Evolutionary conservation across 2,888 invertebrate genomes (phyloP).

Genomic region (Athripsodes cinereus): DNA sequence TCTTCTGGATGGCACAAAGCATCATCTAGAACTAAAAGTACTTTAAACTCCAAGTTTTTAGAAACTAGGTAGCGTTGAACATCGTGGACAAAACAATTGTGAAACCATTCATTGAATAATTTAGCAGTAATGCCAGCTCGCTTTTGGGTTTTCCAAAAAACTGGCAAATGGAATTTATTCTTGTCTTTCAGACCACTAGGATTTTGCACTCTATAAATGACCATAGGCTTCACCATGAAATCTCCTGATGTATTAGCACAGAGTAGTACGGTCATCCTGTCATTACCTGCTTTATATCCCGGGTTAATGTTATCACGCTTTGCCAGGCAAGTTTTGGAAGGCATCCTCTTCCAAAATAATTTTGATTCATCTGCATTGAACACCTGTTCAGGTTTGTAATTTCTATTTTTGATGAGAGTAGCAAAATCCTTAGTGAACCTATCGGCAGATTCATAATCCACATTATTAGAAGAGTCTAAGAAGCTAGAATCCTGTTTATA

Average conservation of each 20-base stretch:
- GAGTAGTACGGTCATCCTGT: slow-evolving; percentile 31
- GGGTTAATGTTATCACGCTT: slow-evolving; percentile 29
- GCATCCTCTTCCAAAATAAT: slow-evolving; percentile 32
- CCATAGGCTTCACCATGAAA: slow-evolving; percentile 30
- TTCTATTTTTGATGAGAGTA: slow-evolving; percentile 28
- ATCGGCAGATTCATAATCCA: slow-evolving; percentile 17
- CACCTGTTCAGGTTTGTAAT: slow-evolving; percentile 29
- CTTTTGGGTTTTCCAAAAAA: slow-evolving; percentile 30
- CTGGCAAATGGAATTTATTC: slow-evolving; percentile 29
- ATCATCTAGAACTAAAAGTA: slow-evolving; percentile 28
- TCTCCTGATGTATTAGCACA: slow-evolving; percentile 31
- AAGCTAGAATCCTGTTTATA: not conserved
- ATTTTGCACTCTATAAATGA: slow-evolving; percentile 30
- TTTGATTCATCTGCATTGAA: slow-evolving; percentile 31
- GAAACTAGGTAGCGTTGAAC: slow-evolving; percentile 23
- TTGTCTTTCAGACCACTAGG: slow-evolving; percentile 30
- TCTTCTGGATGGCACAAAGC: slow-evolving; percentile 27
- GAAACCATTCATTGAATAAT: slow-evolving; percentile 25
- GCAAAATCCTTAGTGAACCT: slow-evolving; percentile 16
- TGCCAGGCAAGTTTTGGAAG: slow-evolving; percentile 31
- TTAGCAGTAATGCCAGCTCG: slow-evolving; percentile 30
- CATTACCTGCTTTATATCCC: slow-evolving; percentile 30
- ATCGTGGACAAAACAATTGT: slow-evolving; percentile 27
- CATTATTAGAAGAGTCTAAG: not conserved
- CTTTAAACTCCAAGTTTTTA: slow-evolving; percentile 27